Conservation (phyloP, 2,113 vertebrate genomes). For the Mus pahari region DNA sequence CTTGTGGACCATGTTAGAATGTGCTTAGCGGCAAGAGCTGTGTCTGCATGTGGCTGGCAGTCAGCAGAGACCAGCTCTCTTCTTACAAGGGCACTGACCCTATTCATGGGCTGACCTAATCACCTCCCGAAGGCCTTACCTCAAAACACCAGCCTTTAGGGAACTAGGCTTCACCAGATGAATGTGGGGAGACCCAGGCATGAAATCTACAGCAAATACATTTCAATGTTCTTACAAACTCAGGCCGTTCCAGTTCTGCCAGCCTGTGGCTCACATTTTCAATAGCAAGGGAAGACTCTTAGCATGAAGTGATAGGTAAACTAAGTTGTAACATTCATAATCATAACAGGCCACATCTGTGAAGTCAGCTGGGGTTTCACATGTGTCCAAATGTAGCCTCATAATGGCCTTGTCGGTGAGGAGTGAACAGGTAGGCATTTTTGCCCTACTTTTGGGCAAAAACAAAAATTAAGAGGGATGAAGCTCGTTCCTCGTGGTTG, state of each 20-base stretch:
- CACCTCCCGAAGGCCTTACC: background rate
- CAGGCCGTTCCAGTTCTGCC: background rate
- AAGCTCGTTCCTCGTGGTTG: background rate
- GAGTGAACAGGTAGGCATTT: background rate
- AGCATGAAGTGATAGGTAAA: background rate
- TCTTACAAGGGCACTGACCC: background rate
- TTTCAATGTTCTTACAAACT: background rate
- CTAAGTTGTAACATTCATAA: background rate
- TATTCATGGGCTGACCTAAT: background rate
- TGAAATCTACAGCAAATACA: background rate
- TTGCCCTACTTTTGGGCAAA: background rate
- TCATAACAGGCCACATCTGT: background rate
- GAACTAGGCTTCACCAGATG: background rate
- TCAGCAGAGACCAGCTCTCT: background rate
- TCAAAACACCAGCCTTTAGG: background rate
- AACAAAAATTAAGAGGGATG: background rate
- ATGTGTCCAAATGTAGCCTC: background rate
- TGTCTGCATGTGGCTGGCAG: background rate
- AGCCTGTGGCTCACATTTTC: background rate
- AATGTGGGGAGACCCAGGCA: background rate
- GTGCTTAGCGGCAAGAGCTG: background rate
- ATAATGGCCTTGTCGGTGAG: background rate
- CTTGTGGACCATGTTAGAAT: background rate
- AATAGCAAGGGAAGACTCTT: background rate
- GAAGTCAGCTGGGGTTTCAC: background rate